Conservation (phyloP, 2,888 invertebrate species). For the Gymnoscelis rufifasciata region DNA sequence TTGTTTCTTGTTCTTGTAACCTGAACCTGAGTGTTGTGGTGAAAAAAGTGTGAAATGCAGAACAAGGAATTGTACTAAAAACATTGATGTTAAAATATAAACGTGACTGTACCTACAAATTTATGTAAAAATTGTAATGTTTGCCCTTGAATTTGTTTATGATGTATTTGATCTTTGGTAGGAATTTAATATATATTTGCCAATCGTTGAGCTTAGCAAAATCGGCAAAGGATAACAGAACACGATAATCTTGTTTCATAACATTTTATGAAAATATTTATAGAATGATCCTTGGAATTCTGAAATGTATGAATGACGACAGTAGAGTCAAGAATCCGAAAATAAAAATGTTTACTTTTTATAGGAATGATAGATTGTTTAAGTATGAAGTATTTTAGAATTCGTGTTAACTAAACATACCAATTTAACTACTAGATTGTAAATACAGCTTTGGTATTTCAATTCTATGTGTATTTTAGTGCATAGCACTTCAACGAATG, state of each 20-base stretch:
- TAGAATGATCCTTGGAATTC: background rate
- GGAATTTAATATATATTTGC: too few relatives aligned
- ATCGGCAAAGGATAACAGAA: background rate
- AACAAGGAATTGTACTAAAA: too few relatives aligned
- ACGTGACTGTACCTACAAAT: too few relatives aligned
- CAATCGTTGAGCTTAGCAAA: background rate
- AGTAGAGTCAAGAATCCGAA: background rate
- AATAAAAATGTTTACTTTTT: constrained; percentile 1
- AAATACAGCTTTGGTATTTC: constrained; percentile 2
- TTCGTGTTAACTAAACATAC: background rate
- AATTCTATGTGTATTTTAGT: background rate
- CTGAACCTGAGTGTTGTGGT: too few relatives aligned
- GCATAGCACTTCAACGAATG: constrained; percentile 2
- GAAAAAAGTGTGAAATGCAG: too few relatives aligned
- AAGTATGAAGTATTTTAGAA: background rate
- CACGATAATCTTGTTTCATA: background rate
- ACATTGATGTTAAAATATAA: too few relatives aligned
- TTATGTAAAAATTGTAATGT: too few relatives aligned
- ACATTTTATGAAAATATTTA: background rate
- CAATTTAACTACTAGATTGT: constrained; percentile 1
- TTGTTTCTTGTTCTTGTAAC: too few relatives aligned
- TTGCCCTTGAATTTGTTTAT: too few relatives aligned
- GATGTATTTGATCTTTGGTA: too few relatives aligned
- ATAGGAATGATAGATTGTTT: background rate
- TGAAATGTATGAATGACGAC: background rate